phyloP scores from a whole-genome alignment of 2,888 invertebrate genomes.

The Dicyrtomina minuta region DNA sequence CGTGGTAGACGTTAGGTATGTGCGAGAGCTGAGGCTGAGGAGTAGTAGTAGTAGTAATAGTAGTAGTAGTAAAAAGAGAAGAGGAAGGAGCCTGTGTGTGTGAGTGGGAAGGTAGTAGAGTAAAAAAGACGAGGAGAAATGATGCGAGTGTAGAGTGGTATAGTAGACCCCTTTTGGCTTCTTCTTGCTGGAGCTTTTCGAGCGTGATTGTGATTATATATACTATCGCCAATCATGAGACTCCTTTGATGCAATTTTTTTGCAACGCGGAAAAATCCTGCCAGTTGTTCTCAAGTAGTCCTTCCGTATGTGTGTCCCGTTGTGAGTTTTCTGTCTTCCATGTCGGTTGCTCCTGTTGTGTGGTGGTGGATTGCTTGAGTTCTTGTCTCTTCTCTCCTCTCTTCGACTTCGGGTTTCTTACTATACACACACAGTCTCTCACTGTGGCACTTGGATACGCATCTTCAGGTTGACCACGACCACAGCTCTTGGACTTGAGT shows the following conservation, averaged over 20 bases:
- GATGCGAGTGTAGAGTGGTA: not conserved
- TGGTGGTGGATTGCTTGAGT: conserved; percentile 26
- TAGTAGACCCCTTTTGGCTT: not conserved
- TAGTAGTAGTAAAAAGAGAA: no score
- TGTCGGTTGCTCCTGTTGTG: conserved; percentile 26
- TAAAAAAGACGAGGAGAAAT: not conserved
- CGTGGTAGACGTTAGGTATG: not conserved
- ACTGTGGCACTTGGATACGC: conserved; percentile 13
- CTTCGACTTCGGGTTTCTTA: conserved; percentile 8
- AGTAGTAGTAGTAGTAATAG: no score
- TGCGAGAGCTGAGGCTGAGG: not conserved
- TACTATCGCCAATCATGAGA: conserved; percentile 22
- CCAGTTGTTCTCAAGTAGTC: conserved; percentile 43
- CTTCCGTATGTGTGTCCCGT: conserved; percentile 37
- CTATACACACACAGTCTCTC: not conserved
- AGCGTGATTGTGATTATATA: no score
- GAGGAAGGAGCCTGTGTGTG: no score
- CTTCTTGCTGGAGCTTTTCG: conserved; percentile 12
- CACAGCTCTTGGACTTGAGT: conserved; percentile 17
- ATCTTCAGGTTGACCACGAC: conserved; percentile 27
- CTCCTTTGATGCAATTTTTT: conserved; percentile 32
- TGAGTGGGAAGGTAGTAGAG: not conserved
- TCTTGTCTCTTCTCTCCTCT: conserved; percentile 24
- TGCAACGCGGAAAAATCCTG: conserved; percentile 29
- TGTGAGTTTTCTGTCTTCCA: conserved; percentile 33